Conservation (phyloP, 1,140 invertebrate genomes). For the Zaprionus inermis region DNA sequence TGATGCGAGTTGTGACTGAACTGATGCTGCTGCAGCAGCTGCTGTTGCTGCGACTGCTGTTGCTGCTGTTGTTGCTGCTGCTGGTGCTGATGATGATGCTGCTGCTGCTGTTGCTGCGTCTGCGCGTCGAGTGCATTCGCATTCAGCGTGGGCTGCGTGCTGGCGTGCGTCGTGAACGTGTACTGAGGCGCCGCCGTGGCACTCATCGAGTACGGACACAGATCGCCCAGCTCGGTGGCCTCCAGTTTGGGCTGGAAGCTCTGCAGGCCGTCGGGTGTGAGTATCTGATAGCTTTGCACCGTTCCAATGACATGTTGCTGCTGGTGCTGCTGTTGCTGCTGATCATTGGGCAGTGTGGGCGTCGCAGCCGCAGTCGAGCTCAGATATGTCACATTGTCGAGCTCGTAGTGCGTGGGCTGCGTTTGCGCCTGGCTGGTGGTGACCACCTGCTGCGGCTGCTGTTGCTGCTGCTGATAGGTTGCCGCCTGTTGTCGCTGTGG, state of each 20-base stretch:
- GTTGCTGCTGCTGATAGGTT: conserved; percentile 63
- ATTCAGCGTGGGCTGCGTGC: conserved; percentile 68
- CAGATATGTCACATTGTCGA: conserved; percentile 79
- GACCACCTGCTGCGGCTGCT: conserved; percentile 54
- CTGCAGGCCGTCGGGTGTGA: conserved; percentile 79
- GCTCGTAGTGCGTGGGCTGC: conserved; percentile 72
- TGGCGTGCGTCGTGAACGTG: conserved; percentile 73
- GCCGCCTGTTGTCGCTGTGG: conserved; percentile 60
- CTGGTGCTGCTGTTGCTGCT: conserved; percentile 60
- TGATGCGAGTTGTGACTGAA: conserved; percentile 73
- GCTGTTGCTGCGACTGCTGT: conserved; percentile 58
- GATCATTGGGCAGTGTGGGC: conserved; percentile 49
- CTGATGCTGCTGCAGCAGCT: conserved; percentile 66
- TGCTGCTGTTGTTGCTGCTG: conserved; percentile 72
- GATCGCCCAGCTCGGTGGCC: conserved; percentile 60
- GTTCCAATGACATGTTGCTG: conserved; percentile 81
- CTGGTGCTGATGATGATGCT: conserved; percentile 54
- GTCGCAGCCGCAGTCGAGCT: conserved; percentile 70
- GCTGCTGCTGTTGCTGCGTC: conserved; percentile 55
- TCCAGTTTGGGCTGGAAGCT: conserved; percentile 80
- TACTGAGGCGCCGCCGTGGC: conserved; percentile 63
- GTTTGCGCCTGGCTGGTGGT: conserved; percentile 51
- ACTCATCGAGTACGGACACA: conserved; percentile 74
- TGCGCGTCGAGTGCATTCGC: conserved; percentile 66
- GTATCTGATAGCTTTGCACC: conserved; percentile 81